Conservation (phyloP, 30 jellyfish, hydroid and myxozoan species). For the Chrysaora quinquecirrha region DNA sequence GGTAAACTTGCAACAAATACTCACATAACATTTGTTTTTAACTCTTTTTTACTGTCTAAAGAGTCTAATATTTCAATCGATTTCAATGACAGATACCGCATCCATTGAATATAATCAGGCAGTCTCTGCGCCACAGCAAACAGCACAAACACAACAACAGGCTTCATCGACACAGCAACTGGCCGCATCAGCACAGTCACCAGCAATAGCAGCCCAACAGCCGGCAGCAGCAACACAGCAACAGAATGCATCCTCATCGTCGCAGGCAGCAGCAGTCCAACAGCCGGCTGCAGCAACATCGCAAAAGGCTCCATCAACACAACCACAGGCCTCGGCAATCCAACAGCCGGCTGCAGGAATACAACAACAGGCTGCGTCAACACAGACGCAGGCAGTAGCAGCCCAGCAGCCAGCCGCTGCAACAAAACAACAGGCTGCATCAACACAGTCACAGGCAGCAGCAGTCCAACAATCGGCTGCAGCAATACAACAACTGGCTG, state of each 20-base stretch:
- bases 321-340: conserved; percentile 1
- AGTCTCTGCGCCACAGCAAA: not conserved
- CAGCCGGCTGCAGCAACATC: not conserved
- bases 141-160: not conserved
- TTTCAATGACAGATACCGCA: not conserved
- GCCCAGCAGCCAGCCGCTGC: not conserved
- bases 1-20: too few relatives aligned
- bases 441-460: not conserved
- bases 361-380: not conserved
- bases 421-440: not conserved
- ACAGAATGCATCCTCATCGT: not conserved
- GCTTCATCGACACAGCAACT: not conserved
- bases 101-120: not conserved
- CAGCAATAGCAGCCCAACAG: not conserved
- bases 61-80: too few relatives aligned
- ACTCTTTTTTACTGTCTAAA: too few relatives aligned
- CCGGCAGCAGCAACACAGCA: not conserved
- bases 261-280: conserved; percentile 12
- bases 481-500: conserved; percentile 2
- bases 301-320: not conserved
- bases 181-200: not conserved
- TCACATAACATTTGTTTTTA: too few relatives aligned
- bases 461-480: not conserved
- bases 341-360: not conserved
- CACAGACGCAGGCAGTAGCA: not conserved